These are phyloP conservation scores for Anolis carolinensis DNA, from an alignment of 2,113 vertebrate genomes.

Conservation along the genomic window DNA sequence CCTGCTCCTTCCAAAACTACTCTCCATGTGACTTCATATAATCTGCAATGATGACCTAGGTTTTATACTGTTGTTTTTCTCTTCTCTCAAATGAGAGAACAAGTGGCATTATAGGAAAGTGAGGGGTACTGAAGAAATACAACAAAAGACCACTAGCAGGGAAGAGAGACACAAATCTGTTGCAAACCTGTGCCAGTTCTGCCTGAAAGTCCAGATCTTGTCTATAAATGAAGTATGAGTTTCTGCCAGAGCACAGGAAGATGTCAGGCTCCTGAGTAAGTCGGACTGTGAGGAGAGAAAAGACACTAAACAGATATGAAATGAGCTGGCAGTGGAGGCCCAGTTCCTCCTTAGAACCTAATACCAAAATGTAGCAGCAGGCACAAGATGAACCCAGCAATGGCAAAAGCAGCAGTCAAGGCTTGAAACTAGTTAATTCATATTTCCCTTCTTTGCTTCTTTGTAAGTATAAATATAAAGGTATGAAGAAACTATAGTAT, in stretches of 20 bases:
- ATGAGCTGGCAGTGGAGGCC: neutral
- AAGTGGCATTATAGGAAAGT: neutral
- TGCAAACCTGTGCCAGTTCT: neutral
- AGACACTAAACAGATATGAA: neutral
- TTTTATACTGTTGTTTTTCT: neutral
- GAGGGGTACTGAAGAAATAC: neutral
- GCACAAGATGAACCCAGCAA: neutral
- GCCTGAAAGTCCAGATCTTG: neutral
- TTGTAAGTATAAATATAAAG: no score
- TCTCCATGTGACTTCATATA: neutral
- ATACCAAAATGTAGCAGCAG: no score
- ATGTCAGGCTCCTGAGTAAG: neutral
- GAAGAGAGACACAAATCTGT: neutral
- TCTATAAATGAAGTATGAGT: neutral
- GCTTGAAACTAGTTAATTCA: neutral
- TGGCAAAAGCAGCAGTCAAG: no score
- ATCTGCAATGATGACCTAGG: neutral
- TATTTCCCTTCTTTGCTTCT: no score
- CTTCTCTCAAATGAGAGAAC: neutral
- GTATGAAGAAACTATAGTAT: no score
- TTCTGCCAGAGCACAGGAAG: neutral
- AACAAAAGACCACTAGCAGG: neutral
- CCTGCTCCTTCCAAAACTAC: neutral
- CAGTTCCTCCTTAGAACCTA: neutral
- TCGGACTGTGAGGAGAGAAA: neutral